Base-by-base conservation (phyloP, 2,888 invertebrate genomes). In the Caenorhabditis angaria region DNA sequence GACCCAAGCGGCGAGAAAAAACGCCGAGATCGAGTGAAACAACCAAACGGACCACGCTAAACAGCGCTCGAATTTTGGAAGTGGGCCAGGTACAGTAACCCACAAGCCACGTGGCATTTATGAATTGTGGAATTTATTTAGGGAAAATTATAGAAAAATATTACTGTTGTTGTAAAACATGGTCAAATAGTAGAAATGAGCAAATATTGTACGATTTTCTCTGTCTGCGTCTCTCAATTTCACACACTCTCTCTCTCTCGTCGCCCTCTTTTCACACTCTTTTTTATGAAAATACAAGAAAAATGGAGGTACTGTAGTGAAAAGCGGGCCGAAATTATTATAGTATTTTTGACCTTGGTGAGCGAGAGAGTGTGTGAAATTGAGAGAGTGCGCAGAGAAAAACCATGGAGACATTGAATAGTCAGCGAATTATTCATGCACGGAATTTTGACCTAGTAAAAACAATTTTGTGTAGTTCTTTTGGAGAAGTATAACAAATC, bases 41-140 rank as follows among this genome's bases (percentile, higher is more conserved):
- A 81, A 71, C 80, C 82, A 85, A 6, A 85, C 65, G 25, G 70
- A 32, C 59, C 80, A 81, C 35, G 80, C 82, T 8, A 83, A 29
- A 55, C 63, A 32, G 24, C 67, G 32, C 48, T 79, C 79, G 57
- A 65, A 69, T 54, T 28, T 53, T 18, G 76, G 74, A 20, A 76
- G 27, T n/a, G 55, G 55, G 4, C 55, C 55, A 32, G 55, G 55
- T 10, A 25, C 27, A 54, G 18, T 18, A 24, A 48, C 48, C 10
- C n/a, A n/a, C n/a, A n/a, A n/a, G n/a, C n/a, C n/a, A n/a, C n/a
- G n/a, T 4, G 50, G 6, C 50, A 50, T 50, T 12, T 6, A 12
- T 18, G 18, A 41, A 32, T 12, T 32, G 32, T 18, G 18, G 10
- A 41, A 41, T 18, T 18, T 18, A 41, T 41, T 41, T 41, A 18